These are phyloP conservation scores for Tortricodes alternella DNA, from an alignment of 2,888 invertebrate genomes.

Conservation along the genomic window DNA sequence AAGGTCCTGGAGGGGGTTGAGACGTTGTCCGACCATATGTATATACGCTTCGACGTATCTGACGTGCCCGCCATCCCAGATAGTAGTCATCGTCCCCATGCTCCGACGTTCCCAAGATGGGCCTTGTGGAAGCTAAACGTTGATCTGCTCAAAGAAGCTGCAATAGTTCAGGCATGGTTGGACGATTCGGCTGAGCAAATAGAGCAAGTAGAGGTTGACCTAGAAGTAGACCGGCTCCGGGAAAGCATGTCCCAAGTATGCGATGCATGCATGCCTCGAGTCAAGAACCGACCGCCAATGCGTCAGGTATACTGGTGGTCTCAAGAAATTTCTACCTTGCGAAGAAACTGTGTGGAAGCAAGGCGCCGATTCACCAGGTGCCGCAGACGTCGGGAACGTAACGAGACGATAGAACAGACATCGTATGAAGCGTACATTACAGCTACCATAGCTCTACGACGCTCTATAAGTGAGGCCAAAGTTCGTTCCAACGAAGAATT, in stretches of 20 bases:
- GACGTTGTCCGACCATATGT: conserved; percentile 19
- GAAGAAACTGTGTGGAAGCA: not conserved
- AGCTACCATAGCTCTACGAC: not conserved
- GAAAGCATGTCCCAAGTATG: conserved; percentile 24
- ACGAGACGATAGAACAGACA: not conserved
- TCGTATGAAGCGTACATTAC: not conserved
- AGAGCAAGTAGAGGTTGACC: not conserved
- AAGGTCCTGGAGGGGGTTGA: conserved; percentile 16
- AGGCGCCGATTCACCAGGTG: not conserved
- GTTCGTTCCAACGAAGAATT: too few species aligned
- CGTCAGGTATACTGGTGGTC: not conserved
- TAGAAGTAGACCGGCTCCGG: conserved; percentile 11
- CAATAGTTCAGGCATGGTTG: conserved; percentile 25
- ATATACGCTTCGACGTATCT: conserved; percentile 13
- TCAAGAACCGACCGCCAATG: not conserved
- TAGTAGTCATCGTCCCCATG: not conserved
- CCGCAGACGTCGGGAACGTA: not conserved
- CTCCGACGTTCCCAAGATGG: conserved; percentile 26
- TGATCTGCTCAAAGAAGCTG: conserved; percentile 24
- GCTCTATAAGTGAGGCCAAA: too few species aligned
- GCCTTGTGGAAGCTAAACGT: conserved; percentile 11
- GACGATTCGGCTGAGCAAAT: too few species aligned
- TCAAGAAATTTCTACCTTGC: not conserved
- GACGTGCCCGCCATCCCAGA: not conserved
- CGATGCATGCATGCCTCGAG: conserved; percentile 34